These are phyloP conservation scores for Lepus europaeus DNA, from an alignment of 2,113 vertebrate species.

Conservation along the genomic window DNA sequence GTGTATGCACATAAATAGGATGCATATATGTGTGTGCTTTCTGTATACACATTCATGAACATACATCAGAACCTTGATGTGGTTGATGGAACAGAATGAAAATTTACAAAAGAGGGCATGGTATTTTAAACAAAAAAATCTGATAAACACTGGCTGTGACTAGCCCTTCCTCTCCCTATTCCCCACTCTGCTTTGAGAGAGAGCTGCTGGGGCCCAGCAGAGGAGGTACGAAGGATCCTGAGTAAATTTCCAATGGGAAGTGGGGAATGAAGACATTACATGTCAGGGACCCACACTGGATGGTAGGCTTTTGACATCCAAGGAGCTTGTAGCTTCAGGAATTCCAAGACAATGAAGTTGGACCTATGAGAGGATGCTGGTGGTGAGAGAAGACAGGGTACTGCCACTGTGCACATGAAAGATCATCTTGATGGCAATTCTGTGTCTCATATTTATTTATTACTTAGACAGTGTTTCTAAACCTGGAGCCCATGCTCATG, in stretches of 20 bases:
- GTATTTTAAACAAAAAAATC: neutral
- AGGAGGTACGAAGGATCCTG: neutral
- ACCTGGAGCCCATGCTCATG: neutral
- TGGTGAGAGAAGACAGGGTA: neutral
- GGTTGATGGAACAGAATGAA: neutral
- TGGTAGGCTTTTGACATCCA: neutral
- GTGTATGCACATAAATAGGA: neutral
- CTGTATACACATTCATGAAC: neutral
- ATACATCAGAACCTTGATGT: neutral
- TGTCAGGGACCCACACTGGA: neutral
- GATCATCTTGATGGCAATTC: neutral
- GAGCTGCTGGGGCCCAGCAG: neutral
- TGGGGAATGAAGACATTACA: neutral
- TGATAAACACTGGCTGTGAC: neutral
- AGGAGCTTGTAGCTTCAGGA: neutral
- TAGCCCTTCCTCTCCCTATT: neutral
- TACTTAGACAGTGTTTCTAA: neutral
- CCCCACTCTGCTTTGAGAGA: neutral
- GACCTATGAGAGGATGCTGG: neutral
- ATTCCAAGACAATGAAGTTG: neutral
- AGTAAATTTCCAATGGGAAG: neutral
- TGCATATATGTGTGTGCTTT: accelerated
- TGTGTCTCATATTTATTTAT: neutral
- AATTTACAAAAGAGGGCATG: neutral
- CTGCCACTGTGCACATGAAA: neutral